These are phyloP conservation scores for Tromatobia lineatoria DNA, from an alignment of 2,888 invertebrate genomes.

Conservation along the genomic window DNA sequence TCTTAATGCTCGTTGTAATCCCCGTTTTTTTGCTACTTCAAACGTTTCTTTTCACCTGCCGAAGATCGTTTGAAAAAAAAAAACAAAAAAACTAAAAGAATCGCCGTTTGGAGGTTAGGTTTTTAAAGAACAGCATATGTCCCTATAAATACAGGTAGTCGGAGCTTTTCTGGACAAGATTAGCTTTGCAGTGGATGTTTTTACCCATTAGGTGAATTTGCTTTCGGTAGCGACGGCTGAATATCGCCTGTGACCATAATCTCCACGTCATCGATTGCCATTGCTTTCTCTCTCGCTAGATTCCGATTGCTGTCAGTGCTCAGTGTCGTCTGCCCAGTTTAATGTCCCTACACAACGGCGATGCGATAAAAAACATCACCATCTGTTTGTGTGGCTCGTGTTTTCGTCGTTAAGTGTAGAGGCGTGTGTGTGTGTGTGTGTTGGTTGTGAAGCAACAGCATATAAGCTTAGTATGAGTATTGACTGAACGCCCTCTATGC, in stretches of 20 bases:
- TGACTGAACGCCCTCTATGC: neutral
- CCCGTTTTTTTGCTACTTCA: neutral
- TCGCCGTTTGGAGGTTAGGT: slow-evolving; percentile 59
- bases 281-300: slow-evolving; percentile 31
- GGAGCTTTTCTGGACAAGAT: neutral
- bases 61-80: slow-evolving; percentile 20
- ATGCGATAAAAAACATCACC: slow-evolving; percentile 14
- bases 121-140: slow-evolving; percentile 54
- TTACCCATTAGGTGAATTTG: slow-evolving; percentile 74
- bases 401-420: neutral
- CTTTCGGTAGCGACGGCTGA: slow-evolving; percentile 72
- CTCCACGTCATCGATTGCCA: slow-evolving; percentile 74
- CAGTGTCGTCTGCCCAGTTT: neutral
- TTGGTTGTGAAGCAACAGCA: too few species aligned
- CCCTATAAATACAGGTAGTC: slow-evolving; percentile 15
- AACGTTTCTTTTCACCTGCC: slow-evolving; percentile 27
- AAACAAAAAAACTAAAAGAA: neutral
- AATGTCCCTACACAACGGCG: neutral
- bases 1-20: neutral
- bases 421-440: neutral
- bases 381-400: slow-evolving; percentile 12
- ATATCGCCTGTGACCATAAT: slow-evolving; percentile 80
- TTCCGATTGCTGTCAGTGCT: slow-evolving; percentile 18
- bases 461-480: neutral
- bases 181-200: slow-evolving; percentile 5